Conservation (phyloP, 2,113 vertebrate genomes). For the Gracilinanus agilis region DNA sequence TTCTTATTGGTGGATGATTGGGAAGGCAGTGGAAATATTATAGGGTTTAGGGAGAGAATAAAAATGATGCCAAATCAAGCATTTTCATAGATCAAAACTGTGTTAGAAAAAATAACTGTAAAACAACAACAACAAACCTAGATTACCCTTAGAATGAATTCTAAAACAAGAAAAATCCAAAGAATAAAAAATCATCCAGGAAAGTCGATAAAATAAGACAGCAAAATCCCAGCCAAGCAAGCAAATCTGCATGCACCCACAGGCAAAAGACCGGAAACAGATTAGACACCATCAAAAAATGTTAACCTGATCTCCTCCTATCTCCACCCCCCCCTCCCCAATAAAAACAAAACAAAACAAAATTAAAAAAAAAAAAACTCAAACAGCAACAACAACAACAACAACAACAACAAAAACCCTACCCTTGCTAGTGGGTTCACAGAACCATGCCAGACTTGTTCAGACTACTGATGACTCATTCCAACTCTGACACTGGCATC, state of each 20-base stretch:
- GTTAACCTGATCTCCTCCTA: neutral
- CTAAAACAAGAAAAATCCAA: constrained; percentile 52
- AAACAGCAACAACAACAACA: neutral
- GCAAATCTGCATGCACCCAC: constrained; percentile 41
- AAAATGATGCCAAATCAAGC: constrained; percentile 30
- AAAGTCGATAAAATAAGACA: constrained; percentile 20
- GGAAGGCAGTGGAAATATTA: constrained; percentile 3
- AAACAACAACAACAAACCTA: constrained; percentile 26
- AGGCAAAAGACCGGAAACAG: constrained; percentile 12
- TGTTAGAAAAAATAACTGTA: neutral
- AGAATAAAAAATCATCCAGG: neutral
- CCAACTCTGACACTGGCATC: constrained; percentile 13
- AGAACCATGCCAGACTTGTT: constrained; percentile 16
- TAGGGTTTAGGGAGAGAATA: neutral
- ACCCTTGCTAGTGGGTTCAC: constrained; percentile 2
- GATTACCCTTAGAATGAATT: constrained; percentile 35
- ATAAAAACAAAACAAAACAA: neutral
- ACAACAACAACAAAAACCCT: neutral
- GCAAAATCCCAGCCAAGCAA: neutral
- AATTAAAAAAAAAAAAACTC: neutral
- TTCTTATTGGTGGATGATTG: neutral
- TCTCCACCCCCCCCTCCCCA: neutral
- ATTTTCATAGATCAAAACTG: constrained; percentile 34
- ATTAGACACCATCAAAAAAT: constrained; percentile 16
- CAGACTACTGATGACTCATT: constrained; percentile 55